These are phyloP conservation scores for Gobionotothen gibberifrons DNA, from an alignment of 2,797 vertebrate genomes.

Conservation along the genomic window DNA sequence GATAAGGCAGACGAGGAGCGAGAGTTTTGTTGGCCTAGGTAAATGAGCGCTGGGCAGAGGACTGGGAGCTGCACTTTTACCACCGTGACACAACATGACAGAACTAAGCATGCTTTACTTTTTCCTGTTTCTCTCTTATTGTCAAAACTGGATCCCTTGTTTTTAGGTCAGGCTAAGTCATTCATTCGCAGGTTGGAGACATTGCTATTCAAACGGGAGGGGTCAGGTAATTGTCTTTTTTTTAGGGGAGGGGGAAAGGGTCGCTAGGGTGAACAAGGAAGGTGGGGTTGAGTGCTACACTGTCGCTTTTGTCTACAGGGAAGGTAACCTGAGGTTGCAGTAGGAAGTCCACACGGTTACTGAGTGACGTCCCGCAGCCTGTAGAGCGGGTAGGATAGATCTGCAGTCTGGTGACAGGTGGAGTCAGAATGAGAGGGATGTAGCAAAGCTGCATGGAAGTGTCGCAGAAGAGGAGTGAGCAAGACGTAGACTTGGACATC, in stretches of 20 bases:
- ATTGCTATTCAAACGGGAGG: constrained; percentile 40
- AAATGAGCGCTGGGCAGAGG: constrained; percentile 51
- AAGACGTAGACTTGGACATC: constrained; percentile 16
- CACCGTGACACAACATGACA: constrained; percentile 10
- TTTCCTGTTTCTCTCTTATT: not conserved
- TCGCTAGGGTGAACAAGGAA: constrained; percentile 35
- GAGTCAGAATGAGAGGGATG: constrained; percentile 45
- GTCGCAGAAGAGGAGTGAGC: constrained; percentile 27
- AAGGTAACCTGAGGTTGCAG: constrained; percentile 75
- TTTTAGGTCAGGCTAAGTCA: constrained; percentile 19
- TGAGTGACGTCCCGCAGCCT: constrained; percentile 59
- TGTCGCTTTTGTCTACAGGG: constrained; percentile 76
- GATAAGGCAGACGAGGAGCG: constrained; percentile 63
- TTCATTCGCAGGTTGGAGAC: constrained; percentile 27
- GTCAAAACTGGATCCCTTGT: constrained; percentile 19
- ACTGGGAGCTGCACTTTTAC: constrained; percentile 19
- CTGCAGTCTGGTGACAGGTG: constrained; percentile 58
- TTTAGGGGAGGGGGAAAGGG: constrained; percentile 47
- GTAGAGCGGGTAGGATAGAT: constrained; percentile 48
- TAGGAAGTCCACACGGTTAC: constrained; percentile 68
- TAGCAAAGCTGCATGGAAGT: constrained; percentile 52
- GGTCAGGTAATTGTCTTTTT: constrained; percentile 63
- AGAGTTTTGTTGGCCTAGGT: constrained; percentile 54
- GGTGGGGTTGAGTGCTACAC: constrained; percentile 67
- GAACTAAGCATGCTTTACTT: not conserved